Evolutionary conservation across 1,140 invertebrate genomes (phyloP).

Genomic region (Rhopalosiphum maidis): DNA sequence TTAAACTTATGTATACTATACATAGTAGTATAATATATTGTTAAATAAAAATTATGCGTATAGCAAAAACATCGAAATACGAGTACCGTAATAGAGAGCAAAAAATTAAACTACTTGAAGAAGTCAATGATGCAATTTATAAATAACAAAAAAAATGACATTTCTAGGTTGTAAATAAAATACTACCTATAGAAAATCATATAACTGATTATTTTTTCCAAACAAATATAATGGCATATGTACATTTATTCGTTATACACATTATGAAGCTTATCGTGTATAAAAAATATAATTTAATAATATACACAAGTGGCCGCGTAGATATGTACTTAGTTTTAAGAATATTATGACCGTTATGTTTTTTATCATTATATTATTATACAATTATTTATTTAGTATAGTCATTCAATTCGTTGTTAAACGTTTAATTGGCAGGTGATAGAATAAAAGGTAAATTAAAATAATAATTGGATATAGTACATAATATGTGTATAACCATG

Average conservation of each 20-base stretch:
- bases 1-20: not conserved
- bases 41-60: not conserved
- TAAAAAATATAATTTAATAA: too few relatives aligned
- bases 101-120: not conserved
- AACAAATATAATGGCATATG: too few relatives aligned
- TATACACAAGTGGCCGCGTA: not conserved
- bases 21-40: not conserved
- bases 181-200: not conserved
- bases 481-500: not conserved
- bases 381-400: too few relatives aligned
- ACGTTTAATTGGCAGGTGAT: not conserved
- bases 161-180: conserved; percentile 11
- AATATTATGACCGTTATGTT: not conserved
- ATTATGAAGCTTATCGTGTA: not conserved
- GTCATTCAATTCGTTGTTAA: too few relatives aligned
- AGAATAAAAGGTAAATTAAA: not conserved
- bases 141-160: not conserved
- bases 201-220: not conserved
- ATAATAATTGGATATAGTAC: not conserved
- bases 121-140: not conserved
- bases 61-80: not conserved
- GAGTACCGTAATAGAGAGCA: not conserved
- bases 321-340: not conserved
- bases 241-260: not conserved
- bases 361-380: not conserved